Conservation (phyloP, 1,140 invertebrate species). For the Carcinoscorpius rotundicauda region DNA sequence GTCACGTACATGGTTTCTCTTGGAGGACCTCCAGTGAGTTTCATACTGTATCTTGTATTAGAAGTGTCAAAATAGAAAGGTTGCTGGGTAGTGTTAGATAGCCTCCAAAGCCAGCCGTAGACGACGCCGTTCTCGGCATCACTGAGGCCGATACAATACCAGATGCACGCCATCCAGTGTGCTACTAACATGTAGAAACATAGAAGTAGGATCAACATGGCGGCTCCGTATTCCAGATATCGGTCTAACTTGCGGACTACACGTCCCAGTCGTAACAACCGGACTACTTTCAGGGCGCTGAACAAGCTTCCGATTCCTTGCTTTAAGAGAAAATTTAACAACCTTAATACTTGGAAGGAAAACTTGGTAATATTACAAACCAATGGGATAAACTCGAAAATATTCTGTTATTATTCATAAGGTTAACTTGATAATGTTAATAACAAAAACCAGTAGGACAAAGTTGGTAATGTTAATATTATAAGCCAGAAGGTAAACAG, state of each 20-base stretch:
- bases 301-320: slow-evolving; percentile 96
- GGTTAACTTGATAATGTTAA: no score
- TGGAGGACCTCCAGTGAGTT: slow-evolving; percentile 77
- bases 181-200: slow-evolving; percentile 97
- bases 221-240: slow-evolving; percentile 89
- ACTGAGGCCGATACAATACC: slow-evolving; percentile 77
- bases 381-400: slow-evolving; percentile 98
- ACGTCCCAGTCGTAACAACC: slow-evolving; percentile 83
- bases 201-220: slow-evolving; percentile 38
- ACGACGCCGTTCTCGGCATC: slow-evolving; percentile 65
- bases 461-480: no score
- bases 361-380: slow-evolving; percentile 39
- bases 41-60: slow-evolving; percentile 30
- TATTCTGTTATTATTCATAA: slow-evolving; percentile 89
- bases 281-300: slow-evolving; percentile 95
- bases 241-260: slow-evolving; percentile 55
- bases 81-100: slow-evolving; percentile 77
- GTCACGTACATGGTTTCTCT: slow-evolving; percentile 45
- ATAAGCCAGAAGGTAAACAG: no score
- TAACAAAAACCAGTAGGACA: no score
- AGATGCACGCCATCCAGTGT: slow-evolving; percentile 97
- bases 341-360: slow-evolving; percentile 64
- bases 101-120: slow-evolving; percentile 86
- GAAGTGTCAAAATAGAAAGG: no score
- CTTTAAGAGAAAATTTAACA: slow-evolving; percentile 17